A percentile compares a stretch with the other conserved stretches of the same genome.
Evolutionary conservation across 2,797 vertebrate genomes (phyloP).

Genomic region (Ceyx erithaca): DNA sequence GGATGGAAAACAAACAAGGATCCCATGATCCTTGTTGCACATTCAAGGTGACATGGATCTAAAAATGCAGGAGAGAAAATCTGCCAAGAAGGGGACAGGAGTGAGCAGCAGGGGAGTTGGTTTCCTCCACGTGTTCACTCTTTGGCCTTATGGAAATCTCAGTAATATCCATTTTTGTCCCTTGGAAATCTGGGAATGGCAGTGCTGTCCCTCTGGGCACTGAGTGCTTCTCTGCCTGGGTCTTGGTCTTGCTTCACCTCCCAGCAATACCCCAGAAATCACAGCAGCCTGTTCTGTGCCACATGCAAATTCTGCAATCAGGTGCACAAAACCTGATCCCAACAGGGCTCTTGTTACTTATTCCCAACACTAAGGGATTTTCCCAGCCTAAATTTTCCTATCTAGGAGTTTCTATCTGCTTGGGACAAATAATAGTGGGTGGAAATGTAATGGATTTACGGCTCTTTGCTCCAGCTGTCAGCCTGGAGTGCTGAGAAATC

Average conservation of each 20-base stretch:
- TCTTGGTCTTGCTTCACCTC: not conserved
- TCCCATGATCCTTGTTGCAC: not conserved
- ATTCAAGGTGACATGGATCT: not conserved
- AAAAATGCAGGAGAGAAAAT: not conserved
- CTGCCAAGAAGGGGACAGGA: not conserved
- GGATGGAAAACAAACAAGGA: not conserved
- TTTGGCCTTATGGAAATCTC: not conserved
- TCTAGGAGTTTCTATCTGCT: not conserved
- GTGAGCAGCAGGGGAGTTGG: not conserved
- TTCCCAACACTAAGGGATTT: not conserved
- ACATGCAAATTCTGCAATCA: fast-evolving
- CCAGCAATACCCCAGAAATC: fast-evolving
- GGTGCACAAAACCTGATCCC: not conserved
- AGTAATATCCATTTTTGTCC: not conserved
- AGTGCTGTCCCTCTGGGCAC: not conserved
- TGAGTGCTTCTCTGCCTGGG: not conserved
- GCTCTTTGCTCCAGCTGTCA: not conserved
- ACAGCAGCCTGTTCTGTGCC: not conserved
- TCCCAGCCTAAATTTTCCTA: not conserved
- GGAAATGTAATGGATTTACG: not conserved
- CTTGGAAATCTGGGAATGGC: not conserved
- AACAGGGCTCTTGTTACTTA: not conserved
- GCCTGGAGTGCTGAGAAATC: not conserved
- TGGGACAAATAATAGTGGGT: not conserved
- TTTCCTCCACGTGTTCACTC: not conserved